Conservation (phyloP, 1,140 invertebrate genomes). For the Bombus vancouverensis region DNA sequence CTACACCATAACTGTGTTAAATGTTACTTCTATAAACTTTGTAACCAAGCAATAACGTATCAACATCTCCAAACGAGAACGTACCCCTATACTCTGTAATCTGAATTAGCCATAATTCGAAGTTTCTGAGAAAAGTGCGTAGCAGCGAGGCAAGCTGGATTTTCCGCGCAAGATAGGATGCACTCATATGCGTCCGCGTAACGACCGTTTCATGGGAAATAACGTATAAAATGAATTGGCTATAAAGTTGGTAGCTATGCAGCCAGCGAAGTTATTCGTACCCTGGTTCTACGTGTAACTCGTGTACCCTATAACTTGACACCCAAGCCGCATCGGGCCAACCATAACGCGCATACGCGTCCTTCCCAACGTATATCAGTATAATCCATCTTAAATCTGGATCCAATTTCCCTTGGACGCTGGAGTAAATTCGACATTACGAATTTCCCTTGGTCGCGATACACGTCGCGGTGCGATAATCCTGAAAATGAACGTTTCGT, state of each 20-base stretch:
- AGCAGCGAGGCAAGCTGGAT: slow-evolving; percentile 19
- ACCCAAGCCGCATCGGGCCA: slow-evolving; percentile 41
- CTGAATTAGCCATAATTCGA: not conserved
- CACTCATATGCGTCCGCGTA: slow-evolving; percentile 53
- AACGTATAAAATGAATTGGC: slow-evolving; percentile 72
- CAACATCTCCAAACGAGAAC: too few relatives aligned
- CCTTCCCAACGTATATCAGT: slow-evolving; percentile 57
- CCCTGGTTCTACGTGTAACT: slow-evolving; percentile 53
- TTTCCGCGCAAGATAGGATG: slow-evolving; percentile 49
- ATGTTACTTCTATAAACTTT: too few relatives aligned
- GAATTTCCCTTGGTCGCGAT: slow-evolving; percentile 9
- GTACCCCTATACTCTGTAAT: too few relatives aligned
- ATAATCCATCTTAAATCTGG: slow-evolving; percentile 65
- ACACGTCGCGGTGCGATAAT: not conserved
- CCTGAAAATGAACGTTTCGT: not conserved
- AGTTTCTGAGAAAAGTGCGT: slow-evolving; percentile 10
- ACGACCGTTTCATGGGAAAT: slow-evolving; percentile 69
- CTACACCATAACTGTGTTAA: too few relatives aligned
- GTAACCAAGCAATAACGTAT: too few relatives aligned
- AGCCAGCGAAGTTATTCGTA: slow-evolving; percentile 60
- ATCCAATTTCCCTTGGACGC: slow-evolving; percentile 40
- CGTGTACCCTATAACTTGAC: slow-evolving; percentile 65
- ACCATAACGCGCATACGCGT: slow-evolving; percentile 45
- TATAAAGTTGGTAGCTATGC: slow-evolving; percentile 64
- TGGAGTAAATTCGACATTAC: slow-evolving; percentile 19